Base-by-base conservation (phyloP, 2,888 invertebrate species). In the Willowsia nigromaculata region DNA sequence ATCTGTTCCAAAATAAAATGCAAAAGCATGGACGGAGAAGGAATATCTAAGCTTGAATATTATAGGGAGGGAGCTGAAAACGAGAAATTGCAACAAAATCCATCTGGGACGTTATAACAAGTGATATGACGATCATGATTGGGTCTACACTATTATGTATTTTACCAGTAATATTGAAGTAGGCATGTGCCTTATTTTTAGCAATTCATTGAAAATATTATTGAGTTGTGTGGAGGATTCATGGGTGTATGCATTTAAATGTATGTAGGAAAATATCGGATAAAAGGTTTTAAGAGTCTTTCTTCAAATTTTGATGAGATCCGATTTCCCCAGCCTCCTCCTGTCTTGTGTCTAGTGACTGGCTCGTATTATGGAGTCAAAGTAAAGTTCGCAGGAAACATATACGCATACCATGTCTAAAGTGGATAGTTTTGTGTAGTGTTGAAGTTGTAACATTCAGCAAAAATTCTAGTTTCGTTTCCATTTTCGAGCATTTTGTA, bases 291-390 rank as follows among this genome's bases (percentile, higher is more conserved):
- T 68, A 86, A 86, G 76, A 85, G 86, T 53, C 33, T 86, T 86
- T 86, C 86, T 76, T 85, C 78, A 80, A 86, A 80, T 80, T 86
- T 86, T 86, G 86, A 86, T 80, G 80, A 68, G 86, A 86, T 86
- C 86, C 86, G 86, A 86, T 86, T 86, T 86, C 86, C 86, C 86
- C 53, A 80, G 86, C 18, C 80, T 50, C 86, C 68, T 68, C 86
- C 65, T 78, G 78, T 80, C 80, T 80, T 62, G 62, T 62, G 76
- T 22, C 30, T 78, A 6, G 53, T 53, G 18, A 78, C 74, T 47
- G 15, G 37, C 18, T 11, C 47, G 40, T 18, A 33, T 50, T 53
- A 53, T 33, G n/a, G 76, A 22, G 37, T 27, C 33, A 40, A 47
- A 53, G 50, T 50, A 15, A 6, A 25, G 3, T 6, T 22, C 27